Percentiles rank a stretch among this genome's conserved stretches.
phyloP scores from a whole-genome alignment of 2,797 vertebrate genomes.

The Enteromius argenteus region DNA sequence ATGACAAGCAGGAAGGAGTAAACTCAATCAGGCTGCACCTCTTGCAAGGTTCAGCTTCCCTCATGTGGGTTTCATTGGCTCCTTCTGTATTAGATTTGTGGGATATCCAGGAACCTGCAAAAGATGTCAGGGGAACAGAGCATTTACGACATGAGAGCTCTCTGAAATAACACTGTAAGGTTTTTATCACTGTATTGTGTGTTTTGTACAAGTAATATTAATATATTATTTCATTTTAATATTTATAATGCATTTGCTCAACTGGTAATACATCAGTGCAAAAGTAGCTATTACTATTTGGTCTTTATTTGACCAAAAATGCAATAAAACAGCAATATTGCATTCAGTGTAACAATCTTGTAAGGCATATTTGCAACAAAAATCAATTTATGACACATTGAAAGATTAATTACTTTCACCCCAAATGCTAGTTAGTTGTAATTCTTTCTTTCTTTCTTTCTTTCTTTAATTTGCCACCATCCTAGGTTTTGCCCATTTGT shows the following conservation, averaged over 20 bases:
- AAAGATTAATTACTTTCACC: too few species aligned
- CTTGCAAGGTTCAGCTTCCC: slow-evolving; percentile 28
- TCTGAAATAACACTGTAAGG: slow-evolving; percentile 5
- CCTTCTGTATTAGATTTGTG: slow-evolving; percentile 60
- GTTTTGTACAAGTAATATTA: not conserved
- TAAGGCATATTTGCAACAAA: too few species aligned
- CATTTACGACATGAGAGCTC: slow-evolving; percentile 15
- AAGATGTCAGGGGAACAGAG: slow-evolving; percentile 1
- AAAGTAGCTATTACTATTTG: not conserved
- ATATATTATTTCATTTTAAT: not conserved
- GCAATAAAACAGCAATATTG: not conserved
- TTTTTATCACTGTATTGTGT: not conserved
- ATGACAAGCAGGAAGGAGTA: slow-evolving; percentile 54
- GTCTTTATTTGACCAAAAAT: not conserved
- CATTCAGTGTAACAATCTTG: too few species aligned
- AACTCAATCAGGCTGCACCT: slow-evolving; percentile 60
- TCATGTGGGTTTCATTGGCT: slow-evolving; percentile 40
- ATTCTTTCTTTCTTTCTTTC: too few species aligned
- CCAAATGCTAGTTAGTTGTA: too few species aligned
- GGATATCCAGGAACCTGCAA: slow-evolving; percentile 57
- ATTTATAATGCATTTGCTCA: not conserved
- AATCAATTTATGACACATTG: too few species aligned
- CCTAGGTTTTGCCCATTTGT: too few species aligned
- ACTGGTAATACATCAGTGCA: not conserved
- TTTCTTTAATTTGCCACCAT: too few species aligned